Evolutionary conservation across 2,888 invertebrate genomes (phyloP).

Genomic region (Sphecodes monilicornis): DNA sequence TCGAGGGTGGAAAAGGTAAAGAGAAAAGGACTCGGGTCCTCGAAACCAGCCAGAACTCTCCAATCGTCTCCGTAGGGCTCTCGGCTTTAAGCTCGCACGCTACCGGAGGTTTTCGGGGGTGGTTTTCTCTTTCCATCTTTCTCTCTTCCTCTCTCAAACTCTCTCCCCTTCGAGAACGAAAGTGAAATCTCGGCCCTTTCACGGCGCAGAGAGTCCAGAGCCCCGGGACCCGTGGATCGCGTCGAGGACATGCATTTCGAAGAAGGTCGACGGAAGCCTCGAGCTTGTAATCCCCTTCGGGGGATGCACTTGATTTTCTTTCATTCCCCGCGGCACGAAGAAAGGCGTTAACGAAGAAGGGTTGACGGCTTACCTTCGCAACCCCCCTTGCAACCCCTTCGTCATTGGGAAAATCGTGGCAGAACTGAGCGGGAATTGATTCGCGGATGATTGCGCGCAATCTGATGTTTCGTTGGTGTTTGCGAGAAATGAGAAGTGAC

Average conservation of each 20-base stretch:
- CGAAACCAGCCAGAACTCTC: constrained; percentile 18
- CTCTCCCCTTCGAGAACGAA: constrained; percentile 57
- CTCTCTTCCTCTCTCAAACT: not conserved
- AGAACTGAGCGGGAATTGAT: not conserved
- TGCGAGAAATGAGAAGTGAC: not conserved
- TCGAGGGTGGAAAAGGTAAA: constrained; percentile 22
- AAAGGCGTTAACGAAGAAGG: constrained; percentile 46
- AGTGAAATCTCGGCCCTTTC: constrained; percentile 70
- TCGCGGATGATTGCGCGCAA: not conserved
- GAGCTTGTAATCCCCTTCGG: constrained; percentile 44
- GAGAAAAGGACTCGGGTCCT: not conserved
- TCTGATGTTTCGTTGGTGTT: not conserved
- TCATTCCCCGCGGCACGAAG: constrained; percentile 23
- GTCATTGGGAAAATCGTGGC: not conserved
- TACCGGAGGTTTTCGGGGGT: not conserved
- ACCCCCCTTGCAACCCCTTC: not conserved
- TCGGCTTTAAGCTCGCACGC: constrained; percentile 50
- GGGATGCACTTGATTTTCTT: constrained; percentile 58
- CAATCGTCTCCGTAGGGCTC: constrained; percentile 13
- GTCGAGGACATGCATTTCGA: constrained; percentile 53
- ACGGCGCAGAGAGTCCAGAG: constrained; percentile 24
- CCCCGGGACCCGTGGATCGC: constrained; percentile 50
- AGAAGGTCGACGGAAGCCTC: constrained; percentile 50
- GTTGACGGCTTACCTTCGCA: not conserved
- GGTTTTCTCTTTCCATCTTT: not conserved